Base-by-base conservation (phyloP, 2,888 invertebrate species). In the Automeris io region DNA sequence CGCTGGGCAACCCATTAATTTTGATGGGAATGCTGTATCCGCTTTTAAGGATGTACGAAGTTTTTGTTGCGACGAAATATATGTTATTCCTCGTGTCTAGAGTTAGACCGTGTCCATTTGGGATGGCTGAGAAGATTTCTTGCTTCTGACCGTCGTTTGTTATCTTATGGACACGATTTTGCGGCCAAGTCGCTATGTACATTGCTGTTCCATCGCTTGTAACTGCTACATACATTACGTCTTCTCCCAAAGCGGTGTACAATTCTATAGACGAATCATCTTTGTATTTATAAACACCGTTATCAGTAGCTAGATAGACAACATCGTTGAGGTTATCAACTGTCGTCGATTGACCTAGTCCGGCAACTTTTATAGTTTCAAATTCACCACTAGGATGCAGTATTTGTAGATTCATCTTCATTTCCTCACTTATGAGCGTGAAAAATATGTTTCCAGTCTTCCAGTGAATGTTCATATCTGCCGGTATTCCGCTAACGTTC, bases 241-340 rank as follows among this genome's bases (percentile, higher is more conserved):
- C 85, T 62, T 83, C 82, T 2, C 80, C 80, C 18, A 72, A 51
- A 44, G 78, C 83, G 5, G 80, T 59, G 19, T 68, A 79, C 0
- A 73, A 45, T 45, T 79, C 77, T 3, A 72, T 61, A 3, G 73
- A 63, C 0, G 69, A 61, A 35, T 79, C 77, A 6, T 77, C 73
- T 46, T 77, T 77, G 39, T 76, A 83, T 70, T 75, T 85, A 34
- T 82, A 85, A 0, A 85, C 75, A 0, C 86, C 86, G 48, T 81
- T 83, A 73, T 86, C 85, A 39, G 85, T 82, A 0, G 81, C 85
- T 26, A 86, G 56, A 46, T 82, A 86, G 1, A 83, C 65, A 3
- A 81, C 71, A 60, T 85, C 79, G 45, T 85, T 83, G 9, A 78
- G 68, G 72, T 86, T 85, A 73, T 86, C 85, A 13, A 86, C 72